Evolutionary conservation across 2,113 vertebrate species (phyloP), one percentile per base, ranked within the genome.

Genomic region (Lonchura striata): DNA sequence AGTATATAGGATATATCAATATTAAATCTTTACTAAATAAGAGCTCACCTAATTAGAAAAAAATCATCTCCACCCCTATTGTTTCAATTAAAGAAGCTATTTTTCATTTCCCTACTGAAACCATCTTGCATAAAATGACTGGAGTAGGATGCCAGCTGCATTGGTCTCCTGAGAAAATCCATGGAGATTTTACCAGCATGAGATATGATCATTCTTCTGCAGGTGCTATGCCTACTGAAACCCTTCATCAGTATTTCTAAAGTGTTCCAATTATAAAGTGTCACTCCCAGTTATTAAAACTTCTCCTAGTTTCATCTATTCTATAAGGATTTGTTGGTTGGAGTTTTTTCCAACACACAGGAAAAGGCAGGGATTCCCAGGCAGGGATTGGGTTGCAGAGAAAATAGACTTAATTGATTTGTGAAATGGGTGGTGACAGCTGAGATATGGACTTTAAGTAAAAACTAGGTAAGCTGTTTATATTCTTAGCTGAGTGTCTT

Each of bases 101-200:
- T 91, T 94, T 92, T 94, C 57, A 82, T 89, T 96, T 96, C 53
- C 49, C 37, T 69, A 78, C 69, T 79, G 61, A 92, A 91, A 76
- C 25, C 4, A 5, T 57, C 31, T 85, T 84, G 33, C 46, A 69
- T 69, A 33, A 88, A 88, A 74, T 72, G 37, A 80, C 30, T 85
- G 39, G 7, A 84, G 30, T 46, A 89, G 49, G 74, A 89, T 46
- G 37, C 39, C 37, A 76, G 65, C 61, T 95, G 65, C 2, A 1
- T 72, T 87, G 16, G 33, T 56, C 44, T 88, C 86, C 47, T 93
- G 92, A 70, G 82, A 86, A 86, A 95, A 89, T 72, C 81, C 46
- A 22, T 8, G 27, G 77, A 92, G 28, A 68, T 79, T 95, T 95
- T 78, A 79, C 16, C 69, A 94, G 49, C 37, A 61, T 11, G 33